Conservation (phyloP, 2,113 vertebrate genomes). For the Petroica traversi region DNA sequence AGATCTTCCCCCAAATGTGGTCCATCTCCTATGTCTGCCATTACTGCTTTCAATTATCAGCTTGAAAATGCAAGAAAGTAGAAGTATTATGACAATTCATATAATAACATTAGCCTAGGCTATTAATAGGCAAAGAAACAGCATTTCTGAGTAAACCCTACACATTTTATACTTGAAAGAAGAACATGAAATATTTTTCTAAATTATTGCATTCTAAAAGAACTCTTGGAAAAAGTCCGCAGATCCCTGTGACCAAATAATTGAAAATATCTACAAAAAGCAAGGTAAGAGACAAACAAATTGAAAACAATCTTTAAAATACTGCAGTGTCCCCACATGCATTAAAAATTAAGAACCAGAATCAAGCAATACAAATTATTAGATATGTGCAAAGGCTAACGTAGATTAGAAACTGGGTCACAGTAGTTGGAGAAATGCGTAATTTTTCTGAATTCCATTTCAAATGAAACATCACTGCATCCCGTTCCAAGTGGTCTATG, state of each 20-base stretch:
- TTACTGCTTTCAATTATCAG: neutral
- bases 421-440: neutral
- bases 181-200: neutral
- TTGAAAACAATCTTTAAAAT: neutral
- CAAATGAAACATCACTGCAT: neutral
- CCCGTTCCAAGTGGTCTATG: neutral
- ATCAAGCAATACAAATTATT: neutral
- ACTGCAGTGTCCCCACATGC: neutral
- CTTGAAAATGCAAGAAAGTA: constrained; percentile 26
- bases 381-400: neutral
- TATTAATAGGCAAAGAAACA: neutral
- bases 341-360: neutral
- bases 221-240: neutral
- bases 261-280: neutral
- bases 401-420: neutral
- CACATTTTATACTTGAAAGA: neutral
- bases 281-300: neutral
- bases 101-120: neutral
- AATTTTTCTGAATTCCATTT: neutral
- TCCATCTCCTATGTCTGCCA: constrained; percentile 56
- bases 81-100: neutral
- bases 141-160: neutral
- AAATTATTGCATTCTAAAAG: neutral
- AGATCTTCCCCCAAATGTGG: neutral
- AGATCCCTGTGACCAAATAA: neutral